Conservation (phyloP, 2,888 invertebrate genomes). For the Craniophora ligustri region DNA sequence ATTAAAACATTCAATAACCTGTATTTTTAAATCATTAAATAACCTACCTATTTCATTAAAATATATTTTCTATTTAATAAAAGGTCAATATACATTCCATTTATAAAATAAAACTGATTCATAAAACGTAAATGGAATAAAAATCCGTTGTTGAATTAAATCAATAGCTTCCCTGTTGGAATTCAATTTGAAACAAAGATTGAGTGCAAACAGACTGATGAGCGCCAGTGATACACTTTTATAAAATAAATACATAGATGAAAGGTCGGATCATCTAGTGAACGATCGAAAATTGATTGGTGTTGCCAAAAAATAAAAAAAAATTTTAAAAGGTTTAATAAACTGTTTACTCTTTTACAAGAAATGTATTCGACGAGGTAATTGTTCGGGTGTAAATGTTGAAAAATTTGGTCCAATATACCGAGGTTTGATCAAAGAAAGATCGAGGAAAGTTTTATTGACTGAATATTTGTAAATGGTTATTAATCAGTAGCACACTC, state of each 20-base stretch:
- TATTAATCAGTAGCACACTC: too few relatives aligned
- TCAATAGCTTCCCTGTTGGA: conserved; percentile 33
- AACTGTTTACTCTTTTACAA: too few relatives aligned
- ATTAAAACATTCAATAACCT: too few relatives aligned
- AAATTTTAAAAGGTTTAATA: too few relatives aligned
- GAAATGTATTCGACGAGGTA: too few relatives aligned
- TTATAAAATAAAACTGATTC: conserved; percentile 11
- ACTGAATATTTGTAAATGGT: too few relatives aligned
- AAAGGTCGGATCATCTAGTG: conserved; percentile 34
- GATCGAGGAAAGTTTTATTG: too few relatives aligned
- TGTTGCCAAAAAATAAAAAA: conserved; percentile 13
- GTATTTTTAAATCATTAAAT: too few relatives aligned
- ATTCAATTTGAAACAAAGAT: conserved; percentile 51
- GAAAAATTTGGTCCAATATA: too few relatives aligned
- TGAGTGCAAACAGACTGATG: conserved; percentile 49
- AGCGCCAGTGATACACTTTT: conserved; percentile 34
- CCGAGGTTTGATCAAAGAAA: too few relatives aligned
- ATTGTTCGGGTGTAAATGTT: too few relatives aligned
- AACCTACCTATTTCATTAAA: not conserved
- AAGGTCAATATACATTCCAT: conserved; percentile 3
- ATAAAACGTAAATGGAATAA: conserved; percentile 39
- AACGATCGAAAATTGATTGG: conserved; percentile 32
- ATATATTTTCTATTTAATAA: not conserved
- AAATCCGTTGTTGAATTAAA: conserved; percentile 44
- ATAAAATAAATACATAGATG: conserved; percentile 28